Percentiles rank a stretch among this genome's conserved stretches.
phyloP scores from a whole-genome alignment of 2,888 invertebrate species.

The Agapetus fuscipes region DNA sequence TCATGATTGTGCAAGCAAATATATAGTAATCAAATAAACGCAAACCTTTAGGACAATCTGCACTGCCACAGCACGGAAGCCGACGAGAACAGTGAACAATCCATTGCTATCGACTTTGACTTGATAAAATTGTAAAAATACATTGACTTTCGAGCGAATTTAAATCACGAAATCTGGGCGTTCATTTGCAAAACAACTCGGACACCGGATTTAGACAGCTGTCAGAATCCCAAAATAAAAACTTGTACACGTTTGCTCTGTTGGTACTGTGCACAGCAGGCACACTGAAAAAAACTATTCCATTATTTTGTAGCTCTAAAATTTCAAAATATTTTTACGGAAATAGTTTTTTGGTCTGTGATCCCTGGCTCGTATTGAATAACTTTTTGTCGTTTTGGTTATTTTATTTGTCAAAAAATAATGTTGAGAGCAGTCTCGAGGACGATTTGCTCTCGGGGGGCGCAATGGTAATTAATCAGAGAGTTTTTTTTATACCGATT shows the following conservation, averaged over 20 bases:
- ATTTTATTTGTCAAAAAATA: conserved; percentile 1
- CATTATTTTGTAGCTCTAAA: too few relatives aligned
- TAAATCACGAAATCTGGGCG: too few relatives aligned
- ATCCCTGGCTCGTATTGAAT: conserved; percentile 26
- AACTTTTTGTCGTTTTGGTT: conserved; percentile 3
- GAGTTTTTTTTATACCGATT: background rate
- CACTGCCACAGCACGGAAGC: conserved; percentile 28
- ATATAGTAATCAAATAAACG: too few relatives aligned
- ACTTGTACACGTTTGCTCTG: too few relatives aligned
- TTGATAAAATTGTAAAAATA: too few relatives aligned
- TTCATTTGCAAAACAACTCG: too few relatives aligned
- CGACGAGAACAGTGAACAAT: conserved; percentile 23
- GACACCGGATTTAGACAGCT: conserved; percentile 25
- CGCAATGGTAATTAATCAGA: conserved; percentile 7
- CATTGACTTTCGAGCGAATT: too few relatives aligned
- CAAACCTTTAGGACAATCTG: conserved; percentile 39
- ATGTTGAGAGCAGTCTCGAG: conserved; percentile 13
- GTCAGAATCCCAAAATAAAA: conserved; percentile 19
- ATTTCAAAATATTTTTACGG: too few relatives aligned
- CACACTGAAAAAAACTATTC: too few relatives aligned
- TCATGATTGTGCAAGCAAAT: too few relatives aligned
- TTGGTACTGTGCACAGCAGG: too few relatives aligned
- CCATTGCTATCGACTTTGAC: conserved; percentile 35
- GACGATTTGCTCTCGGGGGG: conserved; percentile 4
- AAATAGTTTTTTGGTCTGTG: conserved; percentile 15